These are phyloP conservation scores for Melangyna quadrimaculata DNA, from an alignment of 2,888 invertebrate genomes.

Conservation along the genomic window DNA sequence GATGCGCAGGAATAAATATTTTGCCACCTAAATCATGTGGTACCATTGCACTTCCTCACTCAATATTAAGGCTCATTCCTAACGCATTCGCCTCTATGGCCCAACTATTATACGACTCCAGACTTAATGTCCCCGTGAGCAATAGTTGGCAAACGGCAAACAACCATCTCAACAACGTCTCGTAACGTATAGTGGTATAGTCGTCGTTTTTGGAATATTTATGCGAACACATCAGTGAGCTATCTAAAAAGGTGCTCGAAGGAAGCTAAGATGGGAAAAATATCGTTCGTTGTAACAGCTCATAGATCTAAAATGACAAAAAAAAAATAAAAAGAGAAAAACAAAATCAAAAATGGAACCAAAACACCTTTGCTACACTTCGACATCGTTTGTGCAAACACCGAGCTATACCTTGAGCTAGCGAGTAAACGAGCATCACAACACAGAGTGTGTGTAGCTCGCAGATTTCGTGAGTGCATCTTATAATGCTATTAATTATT, in stretches of 20 bases:
- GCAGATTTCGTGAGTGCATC: conserved; percentile 81
- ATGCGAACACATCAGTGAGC: conserved; percentile 59
- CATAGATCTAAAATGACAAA: conserved; percentile 52
- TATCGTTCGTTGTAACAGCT: conserved; percentile 68
- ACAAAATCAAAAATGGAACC: background rate
- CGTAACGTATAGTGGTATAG: background rate
- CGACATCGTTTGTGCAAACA: conserved; percentile 70
- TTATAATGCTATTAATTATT: conserved; percentile 81
- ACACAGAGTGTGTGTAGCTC: conserved; percentile 76
- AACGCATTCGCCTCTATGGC: conserved; percentile 13
- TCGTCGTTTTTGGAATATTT: conserved; percentile 54
- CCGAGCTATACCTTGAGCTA: conserved; percentile 37
- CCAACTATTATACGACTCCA: background rate
- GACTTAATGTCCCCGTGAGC: conserved; percentile 37
- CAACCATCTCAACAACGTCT: conserved; percentile 54
- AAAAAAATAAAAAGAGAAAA: conserved; percentile 5
- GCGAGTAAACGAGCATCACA: conserved; percentile 31
- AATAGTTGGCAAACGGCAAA: conserved; percentile 27
- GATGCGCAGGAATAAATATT: conserved; percentile 54
- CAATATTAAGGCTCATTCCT: conserved; percentile 19
- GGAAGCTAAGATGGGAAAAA: conserved; percentile 64
- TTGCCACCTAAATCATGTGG: conserved; percentile 61
- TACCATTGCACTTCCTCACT: conserved; percentile 38
- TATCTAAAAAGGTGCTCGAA: conserved; percentile 48
- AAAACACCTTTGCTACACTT: conserved; percentile 64